Base-by-base conservation (phyloP, 1,140 invertebrate genomes). In the Papilio polytes region DNA sequence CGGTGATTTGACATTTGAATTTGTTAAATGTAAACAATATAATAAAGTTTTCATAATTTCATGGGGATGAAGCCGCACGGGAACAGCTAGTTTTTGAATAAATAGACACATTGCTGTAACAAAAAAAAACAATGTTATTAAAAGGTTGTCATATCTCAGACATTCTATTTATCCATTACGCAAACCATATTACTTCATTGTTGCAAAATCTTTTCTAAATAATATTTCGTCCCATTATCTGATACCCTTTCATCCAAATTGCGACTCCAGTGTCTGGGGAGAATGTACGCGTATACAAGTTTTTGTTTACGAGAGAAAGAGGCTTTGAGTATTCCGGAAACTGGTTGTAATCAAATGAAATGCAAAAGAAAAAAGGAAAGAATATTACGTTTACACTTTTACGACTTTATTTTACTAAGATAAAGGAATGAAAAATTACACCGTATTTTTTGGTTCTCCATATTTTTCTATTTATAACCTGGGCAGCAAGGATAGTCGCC, bases 221-320 rank as follows among this genome's bases (percentile, higher is more conserved):
- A 77, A 77, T 77, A 77, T 77, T 77, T 77, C 74, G 74, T 77
- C 41, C 74, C 74, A 53, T 77, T 77, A 77, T 77, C 74, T 77
- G 48, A 77, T 77, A 77, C 74, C 74, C 74, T 77, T 77, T 77
- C 51, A 77, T 53, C 46, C 46, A 77, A 77, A 77, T 77, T 77
- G 22, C 74, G 74, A 77, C 9, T 77, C 31, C 41, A 77, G 74
- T 77, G 51, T 77, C 74, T 77, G 74, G 74, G 74, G 74, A 77
- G 51, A 77, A 53, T 77, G 48, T 77, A 31, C 20, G n/a, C 44
- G 74, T 77, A 31, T 77, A 53, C 46, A 77, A 77, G 74, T 77
- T 77, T 77, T 77, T 77, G 74, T 77, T 77, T 77, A 77, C 20
- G 44, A 26, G 22, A 31, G 26, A 31, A 63, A 22, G 59, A 76